A percentile compares a stretch with the other conserved stretches of the same genome.
Evolutionary conservation across 53 echinoderm and acorn worm genomes (phyloP).

Genomic region (Apostichopus leukothele): DNA sequence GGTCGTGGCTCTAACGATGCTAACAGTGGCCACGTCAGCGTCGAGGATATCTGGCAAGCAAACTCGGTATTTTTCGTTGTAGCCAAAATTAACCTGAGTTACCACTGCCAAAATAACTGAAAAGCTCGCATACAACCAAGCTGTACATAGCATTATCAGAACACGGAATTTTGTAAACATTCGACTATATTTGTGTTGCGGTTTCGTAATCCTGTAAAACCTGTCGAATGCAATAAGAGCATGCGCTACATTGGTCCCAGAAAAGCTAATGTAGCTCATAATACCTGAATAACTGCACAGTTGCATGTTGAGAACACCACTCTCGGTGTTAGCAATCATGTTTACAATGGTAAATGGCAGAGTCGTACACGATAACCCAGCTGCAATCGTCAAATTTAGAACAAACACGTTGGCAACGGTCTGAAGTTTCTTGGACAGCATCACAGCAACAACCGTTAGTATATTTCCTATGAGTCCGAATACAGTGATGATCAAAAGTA

Average conservation of each 20-base stretch:
- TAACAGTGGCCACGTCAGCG: background rate
- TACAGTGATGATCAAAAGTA: conserved; percentile 46
- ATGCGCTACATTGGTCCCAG: conserved; percentile 44
- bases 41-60: conserved; percentile 50
- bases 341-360: conserved; percentile 52
- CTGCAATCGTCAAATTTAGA: conserved; percentile 55
- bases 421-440: conserved; percentile 55
- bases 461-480: conserved; percentile 57
- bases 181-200: conserved; percentile 48
- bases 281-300: background rate
- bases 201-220: conserved; percentile 45
- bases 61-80: conserved; percentile 44
- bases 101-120: conserved; percentile 14
- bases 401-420: conserved; percentile 63
- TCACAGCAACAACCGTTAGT: conserved; percentile 52
- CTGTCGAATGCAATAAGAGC: conserved; percentile 59
- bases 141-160: conserved; percentile 22
- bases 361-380: conserved; percentile 45
- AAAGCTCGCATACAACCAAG: conserved; percentile 44
- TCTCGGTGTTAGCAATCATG: conserved; percentile 26
- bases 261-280: conserved; percentile 37
- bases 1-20: conserved; percentile 31
- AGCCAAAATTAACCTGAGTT: conserved; percentile 32
- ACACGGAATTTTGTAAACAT: conserved; percentile 50
- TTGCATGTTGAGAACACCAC: background rate